phyloP scores from a whole-genome alignment of 2,888 invertebrate genomes.

The Steinernema carpocapsae region DNA sequence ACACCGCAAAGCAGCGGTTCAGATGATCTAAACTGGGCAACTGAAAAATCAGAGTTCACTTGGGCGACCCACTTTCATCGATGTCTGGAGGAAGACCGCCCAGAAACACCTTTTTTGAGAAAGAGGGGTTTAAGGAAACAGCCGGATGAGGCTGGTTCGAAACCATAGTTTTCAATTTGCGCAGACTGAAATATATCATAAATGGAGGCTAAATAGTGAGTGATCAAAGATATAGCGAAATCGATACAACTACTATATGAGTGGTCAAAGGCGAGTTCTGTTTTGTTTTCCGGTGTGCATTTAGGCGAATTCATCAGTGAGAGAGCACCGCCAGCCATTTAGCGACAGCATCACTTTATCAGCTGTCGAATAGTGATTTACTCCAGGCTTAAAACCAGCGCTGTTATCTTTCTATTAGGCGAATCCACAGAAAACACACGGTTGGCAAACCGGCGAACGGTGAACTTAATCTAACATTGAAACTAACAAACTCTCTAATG shows the following conservation, averaged over 20 bases:
- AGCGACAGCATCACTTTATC: constrained; percentile 34
- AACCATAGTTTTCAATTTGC: too few species aligned
- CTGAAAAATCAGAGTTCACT: neutral
- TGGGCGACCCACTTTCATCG: neutral
- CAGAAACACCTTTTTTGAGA: constrained; percentile 23
- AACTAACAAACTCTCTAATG: too few species aligned
- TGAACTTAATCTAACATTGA: too few species aligned
- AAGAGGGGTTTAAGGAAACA: neutral
- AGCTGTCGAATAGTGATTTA: constrained; percentile 32
- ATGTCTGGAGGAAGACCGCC: constrained; percentile 29
- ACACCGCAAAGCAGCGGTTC: neutral
- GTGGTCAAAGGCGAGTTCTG: constrained; percentile 1
- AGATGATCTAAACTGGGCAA: neutral
- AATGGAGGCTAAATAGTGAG: too few species aligned
- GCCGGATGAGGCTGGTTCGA: neutral
- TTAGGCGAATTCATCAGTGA: constrained; percentile 32
- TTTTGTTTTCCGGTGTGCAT: constrained; percentile 32
- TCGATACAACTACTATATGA: neutral
- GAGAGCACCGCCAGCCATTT: constrained; percentile 30
- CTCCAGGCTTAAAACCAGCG: constrained; percentile 4
- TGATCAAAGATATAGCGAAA: too few species aligned
- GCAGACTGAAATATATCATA: too few species aligned
- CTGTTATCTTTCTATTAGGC: neutral
- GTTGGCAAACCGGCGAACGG: too few species aligned
- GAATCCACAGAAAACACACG: too few species aligned